Conservation (phyloP, 2,113 vertebrate genomes). For the Urocynchramus pylzowi region DNA sequence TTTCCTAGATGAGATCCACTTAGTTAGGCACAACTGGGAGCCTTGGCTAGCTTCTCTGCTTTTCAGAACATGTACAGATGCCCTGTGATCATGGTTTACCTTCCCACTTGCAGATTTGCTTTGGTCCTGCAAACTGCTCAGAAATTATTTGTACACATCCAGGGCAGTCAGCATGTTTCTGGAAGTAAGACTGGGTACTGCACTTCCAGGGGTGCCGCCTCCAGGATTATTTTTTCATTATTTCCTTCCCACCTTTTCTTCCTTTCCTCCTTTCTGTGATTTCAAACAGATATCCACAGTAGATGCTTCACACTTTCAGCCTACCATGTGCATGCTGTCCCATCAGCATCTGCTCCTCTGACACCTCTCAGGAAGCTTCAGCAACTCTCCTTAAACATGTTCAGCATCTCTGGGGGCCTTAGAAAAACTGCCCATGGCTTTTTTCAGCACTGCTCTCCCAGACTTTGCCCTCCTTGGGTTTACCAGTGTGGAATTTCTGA, state of each 20-base stretch:
- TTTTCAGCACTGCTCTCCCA: background rate
- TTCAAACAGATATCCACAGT: background rate
- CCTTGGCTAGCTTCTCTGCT: background rate
- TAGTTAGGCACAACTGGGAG: background rate
- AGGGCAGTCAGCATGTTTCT: background rate
- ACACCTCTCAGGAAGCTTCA: background rate
- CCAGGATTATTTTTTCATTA: background rate
- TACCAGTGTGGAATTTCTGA: background rate
- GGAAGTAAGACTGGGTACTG: background rate
- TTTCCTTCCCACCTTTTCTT: background rate
- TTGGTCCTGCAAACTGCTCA: background rate
- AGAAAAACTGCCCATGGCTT: background rate
- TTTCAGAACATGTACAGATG: background rate
- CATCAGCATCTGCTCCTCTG: background rate
- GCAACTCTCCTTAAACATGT: background rate
- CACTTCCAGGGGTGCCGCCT: background rate
- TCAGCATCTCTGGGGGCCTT: background rate
- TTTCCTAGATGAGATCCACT: background rate
- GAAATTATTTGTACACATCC: background rate
- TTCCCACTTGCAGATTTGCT: background rate
- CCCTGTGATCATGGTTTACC: rapidly evolving
- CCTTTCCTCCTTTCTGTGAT: background rate
- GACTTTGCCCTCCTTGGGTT: background rate
- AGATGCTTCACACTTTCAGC: background rate
- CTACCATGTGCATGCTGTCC: background rate